Evolutionary conservation across 2,888 invertebrate genomes (phyloP), one percentile per base, ranked within the genome.

Genomic region (Dascillus cervinus): DNA sequence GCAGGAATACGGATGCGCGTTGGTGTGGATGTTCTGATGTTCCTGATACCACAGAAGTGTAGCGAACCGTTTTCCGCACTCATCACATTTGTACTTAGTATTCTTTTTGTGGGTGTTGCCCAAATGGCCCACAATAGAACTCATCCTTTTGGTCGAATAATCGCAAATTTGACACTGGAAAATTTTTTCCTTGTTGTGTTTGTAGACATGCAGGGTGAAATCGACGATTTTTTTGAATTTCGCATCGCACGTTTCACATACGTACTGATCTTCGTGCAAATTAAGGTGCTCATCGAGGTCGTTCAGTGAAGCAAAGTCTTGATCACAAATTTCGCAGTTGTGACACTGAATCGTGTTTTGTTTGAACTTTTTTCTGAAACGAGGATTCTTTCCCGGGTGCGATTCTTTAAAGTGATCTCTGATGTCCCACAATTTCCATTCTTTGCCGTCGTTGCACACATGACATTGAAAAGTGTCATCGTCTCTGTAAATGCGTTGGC

Each of bases 1-100:
- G 24, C 24, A 24, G 11, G 11, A n/a, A n/a, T 3, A 11, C 4
- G 62, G 62, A 30, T 72, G 72, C 37, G 72, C 73, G 0, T 73
- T 73, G 1, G 69, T 71, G 26, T 14, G 22, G 6, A 6, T 6
- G 9, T 22, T 6, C 22, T 4, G 3, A 11, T 26, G 26, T 2
- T 26, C 8, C 3, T 14, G 3, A n/a, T 10, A 26, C 2, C 1
- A 3, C 2, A 9, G 3, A 8, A 11, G 15, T 3, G 2, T 9
- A 1, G 26, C 3, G 15, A 26, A 26, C 15, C 10, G 9, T 3
- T 26, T 26, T 2, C 9, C 50, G 40, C 23, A 15, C 21, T 23
- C 11, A 2, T 13, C 17, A 11, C 32, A 25, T 11, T 20, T 11
- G 25, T 20, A 25, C 4, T 13, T 13, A 14, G 13, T 26, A 14